Base-by-base conservation (phyloP, 2,797 vertebrate species). In the Babyrousa celebensis region DNA sequence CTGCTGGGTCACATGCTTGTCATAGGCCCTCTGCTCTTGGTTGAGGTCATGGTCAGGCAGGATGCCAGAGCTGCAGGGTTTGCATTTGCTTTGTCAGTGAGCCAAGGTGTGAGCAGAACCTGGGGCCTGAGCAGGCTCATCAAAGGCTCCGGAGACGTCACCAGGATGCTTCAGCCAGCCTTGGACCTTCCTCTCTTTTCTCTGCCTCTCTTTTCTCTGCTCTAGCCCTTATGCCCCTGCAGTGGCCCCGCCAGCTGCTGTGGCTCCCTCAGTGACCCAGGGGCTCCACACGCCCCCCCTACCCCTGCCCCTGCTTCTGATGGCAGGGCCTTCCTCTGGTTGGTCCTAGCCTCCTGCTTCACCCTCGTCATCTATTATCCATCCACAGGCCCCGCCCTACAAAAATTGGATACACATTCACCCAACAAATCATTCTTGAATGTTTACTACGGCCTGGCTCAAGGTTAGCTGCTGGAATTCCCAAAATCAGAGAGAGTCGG, bases 1-100 rank as follows among this genome's bases (percentile, higher is more conserved):
- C 84, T 62, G 65, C 75, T 43, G 60, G 27, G 70, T 96, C 95
- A 97, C 92, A 92, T 89, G 92, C 21, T 63, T 72, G 75, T 96
- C 83, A 93, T 5, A n/a, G 77, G 56, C 21, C 85, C 58, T 75
- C 71, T 75, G 70, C n/a, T 2, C 36, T 92, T 40, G 79, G 60
- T 36, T 91, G 70, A 96, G 58, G 75, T 93, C 89, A 84, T 68
- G 75, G 62, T 83, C 72, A 56, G 82, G 72, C 29, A 77, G 25
- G 63, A n/a, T 40, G 70, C 16, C 54, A 63, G 32, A 75, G 27
- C 27, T 52, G 10, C 27, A 23, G 32, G 80, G 32, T 65, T 52
- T 85, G 85, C 75, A 60, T 60, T 86, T 43, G 12, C 75, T 25
- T 43, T 62, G 56, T 77, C 32, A 4, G 8, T 52, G 78, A 94